A percentile compares a stretch with the other conserved stretches of the same genome.
phyloP scores from a whole-genome alignment of 2,888 invertebrate species.

The Parnassius orleans region DNA sequence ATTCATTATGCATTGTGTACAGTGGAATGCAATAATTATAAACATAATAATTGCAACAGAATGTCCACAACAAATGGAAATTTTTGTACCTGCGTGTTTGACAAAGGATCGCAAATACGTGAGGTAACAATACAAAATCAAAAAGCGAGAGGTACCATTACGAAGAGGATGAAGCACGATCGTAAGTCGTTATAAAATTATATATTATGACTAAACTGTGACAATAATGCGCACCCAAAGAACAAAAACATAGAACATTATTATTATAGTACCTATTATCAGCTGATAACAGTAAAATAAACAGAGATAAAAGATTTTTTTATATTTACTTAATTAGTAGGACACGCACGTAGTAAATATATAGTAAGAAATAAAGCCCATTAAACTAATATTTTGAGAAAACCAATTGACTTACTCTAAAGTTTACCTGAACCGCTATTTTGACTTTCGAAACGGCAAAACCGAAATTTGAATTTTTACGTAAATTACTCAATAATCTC shows the following conservation, averaged over 20 bases:
- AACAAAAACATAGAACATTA: no score
- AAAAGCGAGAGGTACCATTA: neutral
- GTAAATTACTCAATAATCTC: neutral
- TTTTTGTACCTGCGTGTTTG: neutral
- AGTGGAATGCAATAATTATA: neutral
- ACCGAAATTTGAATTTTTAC: neutral
- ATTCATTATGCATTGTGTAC: neutral
- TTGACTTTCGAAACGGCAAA: neutral
- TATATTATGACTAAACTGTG: no score
- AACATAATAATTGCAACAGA: neutral
- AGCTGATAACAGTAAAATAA: no score
- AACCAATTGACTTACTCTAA: neutral
- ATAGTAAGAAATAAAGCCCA: no score
- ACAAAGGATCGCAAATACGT: neutral
- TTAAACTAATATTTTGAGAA: neutral
- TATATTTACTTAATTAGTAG: no score
- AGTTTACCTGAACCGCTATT: neutral
- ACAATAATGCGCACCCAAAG: no score
- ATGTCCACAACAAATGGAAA: neutral
- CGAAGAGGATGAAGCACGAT: neutral
- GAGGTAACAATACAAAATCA: neutral
- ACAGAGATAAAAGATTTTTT: no score
- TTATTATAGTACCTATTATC: no score
- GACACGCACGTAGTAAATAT: no score
- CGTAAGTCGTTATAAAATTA: no score